phyloP scores from a whole-genome alignment of 2,888 invertebrate genomes.

The Elysia crispata region DNA sequence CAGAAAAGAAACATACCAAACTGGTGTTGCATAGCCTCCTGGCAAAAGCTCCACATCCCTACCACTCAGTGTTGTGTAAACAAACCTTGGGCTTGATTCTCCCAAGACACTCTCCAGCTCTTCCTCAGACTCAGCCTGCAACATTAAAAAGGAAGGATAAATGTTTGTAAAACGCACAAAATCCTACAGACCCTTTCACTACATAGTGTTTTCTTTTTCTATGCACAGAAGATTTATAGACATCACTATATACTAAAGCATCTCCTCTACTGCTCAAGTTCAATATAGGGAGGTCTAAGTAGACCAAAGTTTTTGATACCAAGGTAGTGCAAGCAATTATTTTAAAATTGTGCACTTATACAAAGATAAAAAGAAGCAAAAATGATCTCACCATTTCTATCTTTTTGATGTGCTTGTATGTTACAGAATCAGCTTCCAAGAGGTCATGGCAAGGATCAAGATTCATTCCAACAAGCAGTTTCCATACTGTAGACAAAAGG shows the following conservation, averaged over 20 bases:
- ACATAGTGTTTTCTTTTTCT: too few species aligned
- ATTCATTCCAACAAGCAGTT: conserved; percentile 68
- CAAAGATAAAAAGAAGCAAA: too few species aligned
- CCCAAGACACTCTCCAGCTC: conserved; percentile 72
- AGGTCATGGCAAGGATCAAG: conserved; percentile 73
- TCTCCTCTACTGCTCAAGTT: too few species aligned
- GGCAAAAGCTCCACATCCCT: conserved; percentile 73
- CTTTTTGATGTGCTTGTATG: conserved; percentile 75
- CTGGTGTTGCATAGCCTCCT: conserved; percentile 64
- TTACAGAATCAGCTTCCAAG: conserved; percentile 75
- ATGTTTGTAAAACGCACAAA: too few species aligned
- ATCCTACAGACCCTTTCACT: too few species aligned
- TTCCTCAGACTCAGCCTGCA: conserved; percentile 72
- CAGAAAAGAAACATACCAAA: conserved; percentile 70
- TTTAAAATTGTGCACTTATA: too few species aligned
- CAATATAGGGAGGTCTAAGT: too few species aligned
- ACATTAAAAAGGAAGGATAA: too few species aligned
- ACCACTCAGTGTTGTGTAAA: conserved; percentile 70
- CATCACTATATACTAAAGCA: too few species aligned
- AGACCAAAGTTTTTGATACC: too few species aligned
- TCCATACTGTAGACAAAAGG: conserved; percentile 74
- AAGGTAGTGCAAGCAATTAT: too few species aligned
- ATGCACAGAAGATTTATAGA: too few species aligned
- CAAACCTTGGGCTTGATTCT: conserved; percentile 71
- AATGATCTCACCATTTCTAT: conserved; percentile 72